phyloP scores from a whole-genome alignment of 2,888 invertebrate genomes.

The Masnerella sp. region DNA sequence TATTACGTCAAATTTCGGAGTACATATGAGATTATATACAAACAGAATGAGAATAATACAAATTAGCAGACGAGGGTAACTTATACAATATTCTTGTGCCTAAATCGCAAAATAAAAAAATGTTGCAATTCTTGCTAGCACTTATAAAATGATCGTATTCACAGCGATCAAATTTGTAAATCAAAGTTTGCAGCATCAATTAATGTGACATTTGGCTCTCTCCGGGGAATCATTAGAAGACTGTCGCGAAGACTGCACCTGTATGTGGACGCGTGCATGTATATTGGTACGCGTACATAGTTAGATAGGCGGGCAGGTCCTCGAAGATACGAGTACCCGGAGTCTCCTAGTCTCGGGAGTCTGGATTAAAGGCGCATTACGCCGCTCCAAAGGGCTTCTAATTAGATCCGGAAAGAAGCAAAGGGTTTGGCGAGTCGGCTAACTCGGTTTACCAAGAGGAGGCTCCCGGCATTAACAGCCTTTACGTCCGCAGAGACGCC shows the following conservation, averaged over 20 bases:
- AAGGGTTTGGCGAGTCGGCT: constrained; percentile 75
- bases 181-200: constrained; percentile 68
- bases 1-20: too few species aligned
- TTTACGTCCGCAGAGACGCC: constrained; percentile 72
- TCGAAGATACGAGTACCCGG: constrained; percentile 64
- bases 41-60: too few species aligned
- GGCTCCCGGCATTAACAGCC: constrained; percentile 71
- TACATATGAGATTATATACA: too few species aligned
- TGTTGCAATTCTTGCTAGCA: too few species aligned
- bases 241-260: constrained; percentile 58
- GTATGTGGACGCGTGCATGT: constrained; percentile 5
- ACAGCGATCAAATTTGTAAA: constrained; percentile 55
- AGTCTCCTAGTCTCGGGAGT: constrained; percentile 63
- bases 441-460: constrained; percentile 74
- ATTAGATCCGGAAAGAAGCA: constrained; percentile 77
- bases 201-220: constrained; percentile 71
- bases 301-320: constrained; percentile 22
- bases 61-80: too few species aligned
- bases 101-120: too few species aligned
- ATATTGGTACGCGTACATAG: background rate
- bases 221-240: constrained; percentile 72
- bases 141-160: too few species aligned
- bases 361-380: constrained; percentile 75
- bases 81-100: too few species aligned
- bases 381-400: constrained; percentile 73